phyloP scores from a whole-genome alignment of 1,140 invertebrate species.

The Lepidotrigona ventralis region DNA sequence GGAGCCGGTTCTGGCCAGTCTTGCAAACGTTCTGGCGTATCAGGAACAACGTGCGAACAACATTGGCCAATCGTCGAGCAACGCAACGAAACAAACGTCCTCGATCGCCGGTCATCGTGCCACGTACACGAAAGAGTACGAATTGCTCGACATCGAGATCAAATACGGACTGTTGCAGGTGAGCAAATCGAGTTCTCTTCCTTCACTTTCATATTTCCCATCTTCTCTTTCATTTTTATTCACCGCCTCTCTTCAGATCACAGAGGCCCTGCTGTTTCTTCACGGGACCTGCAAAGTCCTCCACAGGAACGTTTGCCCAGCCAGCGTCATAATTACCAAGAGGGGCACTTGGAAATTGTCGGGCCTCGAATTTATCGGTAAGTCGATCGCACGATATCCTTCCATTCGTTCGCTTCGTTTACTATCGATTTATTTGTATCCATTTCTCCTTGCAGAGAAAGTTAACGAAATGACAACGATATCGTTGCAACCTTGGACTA shows the following conservation, averaged over 20 bases:
- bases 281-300: constrained; percentile 92
- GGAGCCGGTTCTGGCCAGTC: constrained; percentile 92
- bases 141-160: constrained; percentile 94
- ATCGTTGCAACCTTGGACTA: constrained; percentile 91
- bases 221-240: not conserved
- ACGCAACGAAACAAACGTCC: constrained; percentile 64
- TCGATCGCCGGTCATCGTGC: constrained; percentile 76
- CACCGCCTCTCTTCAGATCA: constrained; percentile 88
- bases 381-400: constrained; percentile 53
- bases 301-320: constrained; percentile 96
- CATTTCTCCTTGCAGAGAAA: constrained; percentile 81
- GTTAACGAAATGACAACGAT: constrained; percentile 86
- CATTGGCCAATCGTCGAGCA: constrained; percentile 45
- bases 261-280: constrained; percentile 95
- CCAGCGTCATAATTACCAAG: constrained; percentile 95
- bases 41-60: constrained; percentile 79
- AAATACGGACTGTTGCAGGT: constrained; percentile 97
- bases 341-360: constrained; percentile 97
- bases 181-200: not conserved
- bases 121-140: constrained; percentile 87
- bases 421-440: not conserved
- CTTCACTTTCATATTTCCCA: not conserved
- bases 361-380: constrained; percentile 96
- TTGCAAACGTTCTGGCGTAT: constrained; percentile 92
- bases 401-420: not conserved